Conservation (phyloP, 1,140 invertebrate species). For the Polyergus mexicanus region DNA sequence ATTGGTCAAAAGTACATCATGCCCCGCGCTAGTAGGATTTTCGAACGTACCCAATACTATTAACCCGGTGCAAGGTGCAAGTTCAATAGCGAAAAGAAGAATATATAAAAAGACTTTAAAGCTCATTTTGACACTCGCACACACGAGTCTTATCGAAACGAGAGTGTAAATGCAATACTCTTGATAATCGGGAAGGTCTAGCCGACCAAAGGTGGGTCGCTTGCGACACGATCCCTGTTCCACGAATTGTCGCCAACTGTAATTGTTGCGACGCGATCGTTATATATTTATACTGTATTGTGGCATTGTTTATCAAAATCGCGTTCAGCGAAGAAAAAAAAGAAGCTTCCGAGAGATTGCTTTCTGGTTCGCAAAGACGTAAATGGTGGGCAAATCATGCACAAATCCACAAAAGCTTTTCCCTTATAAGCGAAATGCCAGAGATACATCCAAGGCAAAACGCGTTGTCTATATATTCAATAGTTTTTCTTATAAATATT, state of each 20-base stretch:
- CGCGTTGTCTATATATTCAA: neutral
- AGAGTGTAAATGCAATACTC: conserved; percentile 68
- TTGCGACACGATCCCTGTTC: neutral
- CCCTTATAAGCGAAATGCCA: neutral
- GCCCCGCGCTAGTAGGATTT: too few relatives aligned
- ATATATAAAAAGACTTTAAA: too few relatives aligned
- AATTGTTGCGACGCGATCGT: neutral
- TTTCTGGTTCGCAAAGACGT: neutral
- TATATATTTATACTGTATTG: neutral
- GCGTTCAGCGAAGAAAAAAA: neutral
- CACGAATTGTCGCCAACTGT: neutral
- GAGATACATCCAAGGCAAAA: neutral
- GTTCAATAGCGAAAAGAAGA: too few relatives aligned
- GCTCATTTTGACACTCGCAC: neutral
- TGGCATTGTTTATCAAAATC: neutral
- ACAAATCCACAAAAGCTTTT: neutral
- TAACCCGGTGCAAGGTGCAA: too few relatives aligned
- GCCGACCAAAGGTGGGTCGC: conserved; percentile 66
- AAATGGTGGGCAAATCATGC: neutral
- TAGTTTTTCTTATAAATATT: neutral
- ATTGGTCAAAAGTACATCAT: too few relatives aligned
- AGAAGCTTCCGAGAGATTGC: neutral
- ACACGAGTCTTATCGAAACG: conserved; percentile 23
- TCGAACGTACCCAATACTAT: too few relatives aligned
- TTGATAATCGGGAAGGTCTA: conserved; percentile 64